phyloP scores from a whole-genome alignment of 2,113 vertebrate species.

The Athene noctua region DNA sequence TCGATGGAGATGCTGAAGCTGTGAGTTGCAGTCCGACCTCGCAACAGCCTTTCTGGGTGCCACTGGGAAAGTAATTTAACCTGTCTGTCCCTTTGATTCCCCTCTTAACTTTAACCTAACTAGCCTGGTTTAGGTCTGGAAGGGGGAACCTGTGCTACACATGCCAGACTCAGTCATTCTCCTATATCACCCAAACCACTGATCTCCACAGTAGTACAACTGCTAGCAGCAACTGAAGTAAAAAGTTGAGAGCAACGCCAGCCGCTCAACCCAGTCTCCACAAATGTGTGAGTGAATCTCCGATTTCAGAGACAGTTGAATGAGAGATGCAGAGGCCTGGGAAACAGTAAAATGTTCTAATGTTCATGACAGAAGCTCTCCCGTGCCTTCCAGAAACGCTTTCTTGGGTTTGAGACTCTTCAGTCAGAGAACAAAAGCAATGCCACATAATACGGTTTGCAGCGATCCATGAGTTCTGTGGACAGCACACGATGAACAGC shows the following conservation, averaged over 20 bases:
- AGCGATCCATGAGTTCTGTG: not conserved
- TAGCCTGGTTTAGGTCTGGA: not conserved
- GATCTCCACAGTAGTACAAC: not conserved
- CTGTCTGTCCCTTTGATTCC: not conserved
- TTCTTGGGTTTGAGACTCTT: not conserved
- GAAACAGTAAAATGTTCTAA: not conserved
- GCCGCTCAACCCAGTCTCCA: not conserved
- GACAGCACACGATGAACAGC: not conserved
- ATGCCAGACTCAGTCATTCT: not conserved
- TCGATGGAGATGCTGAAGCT: not conserved
- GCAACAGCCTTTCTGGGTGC: not conserved
- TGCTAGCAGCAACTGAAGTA: not conserved
- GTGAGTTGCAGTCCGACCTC: fast-evolving
- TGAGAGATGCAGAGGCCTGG: not conserved
- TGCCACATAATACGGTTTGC: not conserved
- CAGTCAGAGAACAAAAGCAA: not conserved
- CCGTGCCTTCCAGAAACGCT: not conserved
- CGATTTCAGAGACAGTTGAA: not conserved
- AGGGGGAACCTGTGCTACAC: not conserved
- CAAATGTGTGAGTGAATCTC: not conserved
- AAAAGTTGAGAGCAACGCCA: not conserved
- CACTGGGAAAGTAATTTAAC: not conserved
- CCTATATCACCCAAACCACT: not conserved
- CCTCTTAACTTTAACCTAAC: not conserved
- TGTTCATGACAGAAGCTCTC: not conserved